Conservation (phyloP, 2,113 vertebrate genomes). For the Okapia johnstoni region DNA sequence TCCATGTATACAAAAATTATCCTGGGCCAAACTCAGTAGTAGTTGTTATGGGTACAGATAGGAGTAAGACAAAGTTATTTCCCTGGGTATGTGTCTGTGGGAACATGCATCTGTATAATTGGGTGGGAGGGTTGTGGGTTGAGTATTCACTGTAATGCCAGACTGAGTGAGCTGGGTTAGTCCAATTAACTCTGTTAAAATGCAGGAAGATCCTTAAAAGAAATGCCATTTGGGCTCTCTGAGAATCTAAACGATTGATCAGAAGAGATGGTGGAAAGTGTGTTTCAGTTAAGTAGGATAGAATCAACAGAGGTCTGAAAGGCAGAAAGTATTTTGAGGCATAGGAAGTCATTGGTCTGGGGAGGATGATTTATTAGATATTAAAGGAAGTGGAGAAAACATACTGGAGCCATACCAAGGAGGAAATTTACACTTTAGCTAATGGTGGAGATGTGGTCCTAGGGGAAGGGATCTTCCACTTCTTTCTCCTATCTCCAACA, state of each 20-base stretch:
- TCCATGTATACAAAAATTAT: background rate
- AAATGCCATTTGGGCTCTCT: background rate
- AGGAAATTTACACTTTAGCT: background rate
- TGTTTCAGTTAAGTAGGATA: background rate
- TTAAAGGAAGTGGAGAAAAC: background rate
- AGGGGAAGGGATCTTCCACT: background rate
- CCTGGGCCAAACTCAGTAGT: background rate
- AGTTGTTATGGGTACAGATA: conserved; percentile 1
- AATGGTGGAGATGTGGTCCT: too few species aligned
- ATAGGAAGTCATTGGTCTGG: background rate
- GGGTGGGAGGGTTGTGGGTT: background rate
- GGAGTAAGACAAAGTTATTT: background rate
- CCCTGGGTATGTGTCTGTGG: background rate
- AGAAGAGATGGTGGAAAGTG: background rate
- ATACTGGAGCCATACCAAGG: background rate
- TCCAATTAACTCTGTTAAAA: conserved; percentile 10
- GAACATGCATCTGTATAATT: background rate
- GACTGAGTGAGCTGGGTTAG: background rate
- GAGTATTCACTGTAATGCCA: background rate
- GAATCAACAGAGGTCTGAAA: background rate
- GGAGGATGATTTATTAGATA: background rate
- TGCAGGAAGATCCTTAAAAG: background rate
- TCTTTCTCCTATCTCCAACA: background rate
- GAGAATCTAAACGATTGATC: background rate
- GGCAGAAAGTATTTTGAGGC: background rate